phyloP scores from a whole-genome alignment of 2,113 vertebrate genomes.

The Paracanthobrama guichenoti region DNA sequence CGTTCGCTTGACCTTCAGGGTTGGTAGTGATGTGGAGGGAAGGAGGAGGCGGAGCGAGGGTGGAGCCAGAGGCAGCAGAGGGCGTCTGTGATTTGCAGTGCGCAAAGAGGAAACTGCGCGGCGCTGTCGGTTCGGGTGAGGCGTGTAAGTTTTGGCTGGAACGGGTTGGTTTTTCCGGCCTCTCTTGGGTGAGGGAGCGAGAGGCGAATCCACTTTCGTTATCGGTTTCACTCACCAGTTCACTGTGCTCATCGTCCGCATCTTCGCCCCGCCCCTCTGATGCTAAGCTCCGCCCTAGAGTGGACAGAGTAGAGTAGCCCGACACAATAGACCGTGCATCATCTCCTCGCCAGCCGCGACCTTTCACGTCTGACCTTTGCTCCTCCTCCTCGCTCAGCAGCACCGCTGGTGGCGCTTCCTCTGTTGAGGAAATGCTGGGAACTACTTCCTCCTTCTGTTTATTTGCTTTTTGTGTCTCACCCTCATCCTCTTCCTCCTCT shows the following conservation, averaged over 20 bases:
- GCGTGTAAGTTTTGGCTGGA: slow-evolving; percentile 17
- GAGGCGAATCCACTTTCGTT: slow-evolving; percentile 86
- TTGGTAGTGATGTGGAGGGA: slow-evolving; percentile 53
- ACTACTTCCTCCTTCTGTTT: slow-evolving; percentile 53
- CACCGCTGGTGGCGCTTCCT: slow-evolving; percentile 52
- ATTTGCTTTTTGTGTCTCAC: slow-evolving; percentile 46
- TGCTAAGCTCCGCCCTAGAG: slow-evolving; percentile 85
- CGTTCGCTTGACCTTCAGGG: slow-evolving; percentile 53
- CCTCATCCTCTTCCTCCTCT: slow-evolving; percentile 64
- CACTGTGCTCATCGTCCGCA: slow-evolving; percentile 92
- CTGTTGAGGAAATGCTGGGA: slow-evolving; percentile 53
- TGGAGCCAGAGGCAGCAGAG: slow-evolving; percentile 3
- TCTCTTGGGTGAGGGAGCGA: slow-evolving; percentile 77
- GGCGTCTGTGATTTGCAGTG: slow-evolving; percentile 62
- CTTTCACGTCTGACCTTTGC: slow-evolving; percentile 59
- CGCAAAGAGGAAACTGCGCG: slow-evolving; percentile 74
- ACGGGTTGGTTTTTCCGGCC: slow-evolving; percentile 65
- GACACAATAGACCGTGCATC: slow-evolving; percentile 93
- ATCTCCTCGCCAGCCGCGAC: slow-evolving; percentile 67
- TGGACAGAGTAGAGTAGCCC: slow-evolving; percentile 94
- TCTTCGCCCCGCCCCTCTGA: slow-evolving; percentile 86
- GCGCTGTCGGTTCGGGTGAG: not conserved
- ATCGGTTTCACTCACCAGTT: slow-evolving; percentile 88
- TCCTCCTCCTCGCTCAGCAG: slow-evolving; percentile 61
- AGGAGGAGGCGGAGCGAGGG: slow-evolving; percentile 45